Evolutionary conservation across 2,888 invertebrate genomes (phyloP).

Genomic region (Dugesia japonica): DNA sequence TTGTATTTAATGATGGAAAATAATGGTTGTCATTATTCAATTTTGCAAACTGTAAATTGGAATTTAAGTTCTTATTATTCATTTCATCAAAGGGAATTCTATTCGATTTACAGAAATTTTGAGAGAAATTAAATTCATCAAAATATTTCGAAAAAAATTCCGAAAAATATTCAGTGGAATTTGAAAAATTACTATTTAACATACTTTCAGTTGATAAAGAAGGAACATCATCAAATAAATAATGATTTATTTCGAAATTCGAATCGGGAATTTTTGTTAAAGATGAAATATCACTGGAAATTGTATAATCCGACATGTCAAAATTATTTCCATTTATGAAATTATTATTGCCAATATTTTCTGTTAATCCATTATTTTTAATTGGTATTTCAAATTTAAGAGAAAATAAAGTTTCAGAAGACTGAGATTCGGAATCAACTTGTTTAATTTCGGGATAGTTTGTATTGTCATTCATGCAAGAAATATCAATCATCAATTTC

Average conservation of each 20-base stretch:
- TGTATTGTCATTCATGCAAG: background rate
- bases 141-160: slow-evolving; percentile 1
- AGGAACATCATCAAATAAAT: background rate
- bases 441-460: background rate
- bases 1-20: no score
- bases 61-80: background rate
- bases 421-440: background rate
- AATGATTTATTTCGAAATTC: background rate
- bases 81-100: background rate
- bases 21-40: background rate
- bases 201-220: background rate
- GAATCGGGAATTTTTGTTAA: background rate
- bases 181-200: background rate
- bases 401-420: background rate
- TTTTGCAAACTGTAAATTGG: background rate
- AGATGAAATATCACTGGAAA: background rate
- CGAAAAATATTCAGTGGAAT: background rate
- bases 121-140: background rate
- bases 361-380: background rate
- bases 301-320: background rate
- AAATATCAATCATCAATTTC: slow-evolving; percentile 6
- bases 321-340: background rate
- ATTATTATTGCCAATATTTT: background rate
- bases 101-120: background rate
- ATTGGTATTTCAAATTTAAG: background rate